These are phyloP conservation scores for Sebastes variabilis DNA, from an alignment of 2,797 vertebrate genomes.

Conservation along the genomic window DNA sequence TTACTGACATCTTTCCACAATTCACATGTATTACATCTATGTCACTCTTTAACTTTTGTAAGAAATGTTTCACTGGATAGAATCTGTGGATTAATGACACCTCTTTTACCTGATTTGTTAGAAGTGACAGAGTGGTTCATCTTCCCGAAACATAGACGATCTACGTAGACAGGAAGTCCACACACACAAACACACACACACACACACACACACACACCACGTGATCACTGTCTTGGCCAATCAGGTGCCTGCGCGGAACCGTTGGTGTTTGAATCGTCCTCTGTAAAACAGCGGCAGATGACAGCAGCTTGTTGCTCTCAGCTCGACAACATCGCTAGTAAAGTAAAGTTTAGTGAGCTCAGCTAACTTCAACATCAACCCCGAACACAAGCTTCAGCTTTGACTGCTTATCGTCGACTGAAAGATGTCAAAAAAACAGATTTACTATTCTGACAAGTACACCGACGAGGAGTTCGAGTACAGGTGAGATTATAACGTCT, in stretches of 20 bases:
- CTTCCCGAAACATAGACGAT: background rate
- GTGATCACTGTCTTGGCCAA: conserved; percentile 55
- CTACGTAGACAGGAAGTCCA: background rate
- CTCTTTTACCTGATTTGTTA: too few relatives aligned
- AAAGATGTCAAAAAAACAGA: conserved; percentile 84
- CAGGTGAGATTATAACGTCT: conserved; percentile 65
- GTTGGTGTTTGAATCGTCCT: conserved; percentile 79
- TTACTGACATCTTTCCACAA: too few relatives aligned
- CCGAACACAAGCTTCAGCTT: background rate
- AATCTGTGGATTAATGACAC: too few relatives aligned
- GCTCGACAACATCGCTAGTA: background rate
- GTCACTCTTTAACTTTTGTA: too few relatives aligned
- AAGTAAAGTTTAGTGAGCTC: background rate
- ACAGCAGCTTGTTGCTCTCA: conserved; percentile 45
- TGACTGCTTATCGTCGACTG: background rate
- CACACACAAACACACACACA: too few relatives aligned
- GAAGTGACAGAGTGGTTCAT: background rate
- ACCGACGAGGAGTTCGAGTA: conserved; percentile 85
- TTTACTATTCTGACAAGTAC: conserved; percentile 87
- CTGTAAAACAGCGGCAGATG: conserved; percentile 69
- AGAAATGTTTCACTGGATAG: too few relatives aligned
- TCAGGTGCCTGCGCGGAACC: conserved; percentile 54
- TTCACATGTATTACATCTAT: too few relatives aligned
- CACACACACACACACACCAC: background rate
- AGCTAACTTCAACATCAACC: background rate